A percentile compares a stretch with the other conserved stretches of the same genome.
These are phyloP conservation scores for Zygothrica quintamaculata DNA, from an alignment of 2,888 invertebrate species.

Conservation along the genomic window DNA sequence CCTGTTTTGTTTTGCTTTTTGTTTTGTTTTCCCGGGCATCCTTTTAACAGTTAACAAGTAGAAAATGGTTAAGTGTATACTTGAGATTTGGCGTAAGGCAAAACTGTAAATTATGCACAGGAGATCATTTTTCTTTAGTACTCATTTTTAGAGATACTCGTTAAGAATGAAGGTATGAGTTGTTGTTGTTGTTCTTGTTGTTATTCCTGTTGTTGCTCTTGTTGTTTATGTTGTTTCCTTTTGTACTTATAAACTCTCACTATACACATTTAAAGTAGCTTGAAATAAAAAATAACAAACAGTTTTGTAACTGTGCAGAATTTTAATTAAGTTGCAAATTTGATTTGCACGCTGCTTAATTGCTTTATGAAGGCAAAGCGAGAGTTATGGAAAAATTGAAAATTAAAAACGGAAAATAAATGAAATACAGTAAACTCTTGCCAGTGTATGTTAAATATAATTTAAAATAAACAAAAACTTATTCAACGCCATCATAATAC, in stretches of 20 bases:
- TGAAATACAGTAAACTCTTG: too few relatives aligned
- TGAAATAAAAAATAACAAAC: slow-evolving; percentile 45
- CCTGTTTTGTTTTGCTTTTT: slow-evolving; percentile 40
- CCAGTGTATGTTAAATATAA: too few relatives aligned
- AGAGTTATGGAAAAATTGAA: too few relatives aligned
- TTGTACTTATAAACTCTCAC: slow-evolving; percentile 33
- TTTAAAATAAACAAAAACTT: too few relatives aligned
- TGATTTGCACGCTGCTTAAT: slow-evolving; percentile 70
- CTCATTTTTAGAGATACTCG: slow-evolving; percentile 15
- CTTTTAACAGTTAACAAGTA: slow-evolving; percentile 70
- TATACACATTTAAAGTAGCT: slow-evolving; percentile 21
- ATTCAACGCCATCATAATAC: too few relatives aligned
- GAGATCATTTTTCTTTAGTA: slow-evolving; percentile 76
- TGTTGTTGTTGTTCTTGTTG: slow-evolving; percentile 11
- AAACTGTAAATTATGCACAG: slow-evolving; percentile 81
- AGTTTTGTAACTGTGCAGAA: slow-evolving; percentile 49
- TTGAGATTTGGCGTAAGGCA: slow-evolving; percentile 75
- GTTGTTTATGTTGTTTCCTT: slow-evolving; percentile 16
- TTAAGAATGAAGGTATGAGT: slow-evolving; percentile 18
- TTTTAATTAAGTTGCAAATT: slow-evolving; percentile 78
- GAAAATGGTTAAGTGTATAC: slow-evolving; percentile 76
- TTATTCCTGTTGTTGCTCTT: slow-evolving; percentile 6
- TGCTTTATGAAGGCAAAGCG: slow-evolving; percentile 17
- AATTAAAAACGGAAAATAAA: too few relatives aligned
- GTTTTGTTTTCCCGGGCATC: slow-evolving; percentile 38